Conservation (phyloP, 1,140 invertebrate genomes). For the Drosophila subobscura region DNA sequence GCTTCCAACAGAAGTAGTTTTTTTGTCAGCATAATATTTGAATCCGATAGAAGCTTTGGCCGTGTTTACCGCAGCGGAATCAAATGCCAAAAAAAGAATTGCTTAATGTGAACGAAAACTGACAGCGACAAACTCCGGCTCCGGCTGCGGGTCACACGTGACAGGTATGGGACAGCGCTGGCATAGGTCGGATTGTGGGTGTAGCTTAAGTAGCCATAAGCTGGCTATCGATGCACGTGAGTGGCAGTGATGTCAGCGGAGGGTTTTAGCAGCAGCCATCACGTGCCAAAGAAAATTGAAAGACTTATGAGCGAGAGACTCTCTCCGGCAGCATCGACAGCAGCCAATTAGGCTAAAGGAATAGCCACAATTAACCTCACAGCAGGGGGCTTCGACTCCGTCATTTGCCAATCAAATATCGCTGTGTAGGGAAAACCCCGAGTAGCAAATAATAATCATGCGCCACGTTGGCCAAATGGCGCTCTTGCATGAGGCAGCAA, state of each 20-base stretch:
- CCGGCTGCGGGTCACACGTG: slow-evolving; percentile 24
- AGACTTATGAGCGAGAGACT: slow-evolving; percentile 52
- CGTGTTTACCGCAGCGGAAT: background rate
- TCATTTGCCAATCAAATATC: slow-evolving; percentile 67
- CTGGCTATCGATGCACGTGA: slow-evolving; percentile 59
- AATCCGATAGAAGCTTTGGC: slow-evolving; percentile 13
- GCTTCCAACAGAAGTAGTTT: too few species aligned
- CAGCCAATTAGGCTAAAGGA: slow-evolving; percentile 23
- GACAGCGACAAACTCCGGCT: slow-evolving; percentile 4
- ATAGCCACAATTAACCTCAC: slow-evolving; percentile 49
- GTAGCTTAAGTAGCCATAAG: slow-evolving; percentile 54
- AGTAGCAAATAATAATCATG: slow-evolving; percentile 44
- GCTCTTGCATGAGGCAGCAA: slow-evolving; percentile 53
- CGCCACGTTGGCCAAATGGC: slow-evolving; percentile 50
- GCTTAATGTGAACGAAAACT: slow-evolving; percentile 4
- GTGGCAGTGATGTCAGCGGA: slow-evolving; percentile 42
- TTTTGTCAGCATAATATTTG: slow-evolving; percentile 16
- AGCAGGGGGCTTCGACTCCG: background rate
- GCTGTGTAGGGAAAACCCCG: slow-evolving; percentile 12
- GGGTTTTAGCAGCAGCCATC: slow-evolving; percentile 39
- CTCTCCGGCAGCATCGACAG: slow-evolving; percentile 12
- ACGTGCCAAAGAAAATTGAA: slow-evolving; percentile 63
- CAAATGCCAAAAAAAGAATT: slow-evolving; percentile 41
- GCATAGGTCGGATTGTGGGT: background rate
- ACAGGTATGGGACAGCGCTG: slow-evolving; percentile 8